Percentiles rank a stretch among this genome's conserved stretches.
These are phyloP conservation scores for Plebejus argus DNA, from an alignment of 2,888 invertebrate species.

Conservation along the genomic window DNA sequence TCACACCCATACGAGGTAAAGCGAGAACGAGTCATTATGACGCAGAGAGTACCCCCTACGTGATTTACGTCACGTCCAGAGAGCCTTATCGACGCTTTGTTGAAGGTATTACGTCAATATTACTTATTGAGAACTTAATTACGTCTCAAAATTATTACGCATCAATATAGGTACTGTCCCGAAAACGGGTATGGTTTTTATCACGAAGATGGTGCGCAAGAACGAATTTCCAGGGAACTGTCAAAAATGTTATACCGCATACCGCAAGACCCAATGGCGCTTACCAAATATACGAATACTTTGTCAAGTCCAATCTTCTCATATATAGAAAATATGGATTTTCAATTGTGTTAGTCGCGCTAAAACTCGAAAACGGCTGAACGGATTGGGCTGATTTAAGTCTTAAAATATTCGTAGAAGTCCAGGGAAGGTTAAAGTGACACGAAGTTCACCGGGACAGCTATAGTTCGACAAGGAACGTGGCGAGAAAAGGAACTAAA, in stretches of 20 bases:
- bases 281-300: neutral
- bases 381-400: no score
- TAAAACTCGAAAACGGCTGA: no score
- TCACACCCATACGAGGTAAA: neutral
- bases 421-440: no score
- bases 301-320: no score
- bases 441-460: no score
- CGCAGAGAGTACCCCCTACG: neutral
- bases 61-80: neutral
- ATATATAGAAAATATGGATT: no score
- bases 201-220: neutral
- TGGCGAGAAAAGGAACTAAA: no score
- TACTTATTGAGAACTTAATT: neutral
- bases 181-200: neutral
- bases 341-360: no score
- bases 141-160: neutral
- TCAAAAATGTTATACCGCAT: neutral
- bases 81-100: slow-evolving; percentile 1
- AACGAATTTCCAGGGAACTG: neutral
- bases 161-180: neutral
- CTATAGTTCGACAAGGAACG: no score
- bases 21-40: slow-evolving; percentile 1
- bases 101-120: neutral
- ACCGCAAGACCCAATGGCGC: neutral
- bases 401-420: no score